These are phyloP conservation scores for Labroides dimidiatus DNA, from an alignment of 2,797 vertebrate genomes.

Conservation along the genomic window DNA sequence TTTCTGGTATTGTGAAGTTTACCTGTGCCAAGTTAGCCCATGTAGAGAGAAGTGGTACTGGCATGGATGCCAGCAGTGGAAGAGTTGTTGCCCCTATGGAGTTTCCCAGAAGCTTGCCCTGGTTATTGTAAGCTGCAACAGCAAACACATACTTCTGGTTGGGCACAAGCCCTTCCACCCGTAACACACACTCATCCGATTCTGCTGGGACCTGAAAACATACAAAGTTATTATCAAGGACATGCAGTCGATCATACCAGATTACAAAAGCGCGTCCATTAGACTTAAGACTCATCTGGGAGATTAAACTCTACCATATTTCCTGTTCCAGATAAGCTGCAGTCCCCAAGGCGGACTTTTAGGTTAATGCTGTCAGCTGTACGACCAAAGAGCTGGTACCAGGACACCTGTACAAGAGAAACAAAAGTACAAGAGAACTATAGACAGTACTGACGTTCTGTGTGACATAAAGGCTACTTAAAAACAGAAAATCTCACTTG, in stretches of 20 bases:
- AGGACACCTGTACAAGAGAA: constrained; percentile 85
- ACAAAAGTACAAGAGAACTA: not conserved
- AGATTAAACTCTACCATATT: constrained; percentile 82
- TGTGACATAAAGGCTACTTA: not conserved
- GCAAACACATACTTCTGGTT: constrained; percentile 96
- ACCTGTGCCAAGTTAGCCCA: constrained; percentile 89
- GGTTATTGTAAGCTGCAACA: constrained; percentile 89
- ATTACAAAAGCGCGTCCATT: not conserved
- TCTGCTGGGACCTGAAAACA: constrained; percentile 86
- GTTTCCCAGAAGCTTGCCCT: constrained; percentile 89
- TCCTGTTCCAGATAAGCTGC: constrained; percentile 89
- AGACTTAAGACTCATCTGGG: not conserved
- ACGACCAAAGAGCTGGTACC: constrained; percentile 91
- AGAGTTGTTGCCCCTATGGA: constrained; percentile 87
- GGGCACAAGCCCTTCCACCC: constrained; percentile 86
- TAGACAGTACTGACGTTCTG: not conserved
- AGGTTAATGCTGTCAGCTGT: constrained; percentile 81
- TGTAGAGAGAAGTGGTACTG: constrained; percentile 84
- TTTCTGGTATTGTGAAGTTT: constrained; percentile 16
- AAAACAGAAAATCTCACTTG: constrained; percentile 80
- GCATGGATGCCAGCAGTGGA: constrained; percentile 89
- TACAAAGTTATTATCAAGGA: constrained; percentile 5
- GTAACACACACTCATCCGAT: constrained; percentile 83
- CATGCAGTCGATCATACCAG: not conserved
- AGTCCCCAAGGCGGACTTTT: constrained; percentile 91